Evolutionary conservation across 2,888 invertebrate species (phyloP), one percentile per base, ranked within the genome.

Genomic region (Sinopyrophorus schimmeli): DNA sequence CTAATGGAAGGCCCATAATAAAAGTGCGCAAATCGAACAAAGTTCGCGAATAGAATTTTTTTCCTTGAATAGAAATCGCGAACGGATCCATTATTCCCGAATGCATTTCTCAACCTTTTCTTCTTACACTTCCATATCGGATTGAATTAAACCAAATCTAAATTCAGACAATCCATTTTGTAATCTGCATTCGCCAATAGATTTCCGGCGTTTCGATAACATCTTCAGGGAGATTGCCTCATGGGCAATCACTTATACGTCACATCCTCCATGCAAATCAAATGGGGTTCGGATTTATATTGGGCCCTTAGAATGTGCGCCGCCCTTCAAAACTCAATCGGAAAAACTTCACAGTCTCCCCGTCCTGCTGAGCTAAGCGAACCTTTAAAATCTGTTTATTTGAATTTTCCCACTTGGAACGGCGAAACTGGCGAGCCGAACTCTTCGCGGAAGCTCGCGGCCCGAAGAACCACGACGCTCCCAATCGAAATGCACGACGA

Each of bases 261-360:
- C 71, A 71, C 73, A 65, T 72, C 70, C 71, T 69, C 71, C 69
- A 72, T 72, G 72, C 73, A 72, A 73, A 73, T 73, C 70, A 70
- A 73, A 73, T 63, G 70, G 69, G 65, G 66, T 63, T 60, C 65
- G 60, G 66, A 65, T 67, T 65, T 64, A 67, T 68, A 72, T 71
- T 63, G 48, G 27, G 12, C 47, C 40, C 50, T 61, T 60, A 69
- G 68, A 66, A 60, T 55, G 68, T 70, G 47, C 41, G 17, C 17
- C 16, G 16, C 32, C 27, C 34, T 37, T 9, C 20, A 38, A 32
- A 46, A 39, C 20, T 17, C n/a, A n/a, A 41, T 30, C 12, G 30
- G 32, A 28, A 24, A 32, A 38, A 32, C 20, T 34, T 52, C 52
- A 53, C 42, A 48, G 46, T 58, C 57, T 57, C 41, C 44, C 30